phyloP scores from a whole-genome alignment of 1,140 invertebrate genomes.

The Sipha flava region DNA sequence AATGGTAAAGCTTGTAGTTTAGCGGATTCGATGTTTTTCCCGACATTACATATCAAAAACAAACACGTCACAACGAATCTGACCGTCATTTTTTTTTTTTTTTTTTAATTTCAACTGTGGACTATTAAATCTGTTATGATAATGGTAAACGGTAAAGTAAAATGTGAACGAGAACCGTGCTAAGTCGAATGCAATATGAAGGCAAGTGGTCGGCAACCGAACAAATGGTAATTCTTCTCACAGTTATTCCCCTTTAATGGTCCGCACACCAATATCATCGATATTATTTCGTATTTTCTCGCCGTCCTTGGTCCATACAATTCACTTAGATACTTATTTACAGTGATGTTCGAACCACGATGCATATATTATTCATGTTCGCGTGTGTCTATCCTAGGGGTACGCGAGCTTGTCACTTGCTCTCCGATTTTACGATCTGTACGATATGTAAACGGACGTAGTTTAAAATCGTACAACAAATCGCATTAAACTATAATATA shows the following conservation, averaged over 20 bases:
- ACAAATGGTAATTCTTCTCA: neutral
- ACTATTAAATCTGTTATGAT: too few species aligned
- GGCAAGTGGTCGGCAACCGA: neutral
- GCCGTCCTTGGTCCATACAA: slow-evolving; percentile 5
- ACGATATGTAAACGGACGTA: too few species aligned
- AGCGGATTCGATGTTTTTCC: neutral
- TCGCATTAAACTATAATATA: too few species aligned
- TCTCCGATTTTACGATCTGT: too few species aligned
- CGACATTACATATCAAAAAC: neutral
- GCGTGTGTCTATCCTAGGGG: neutral
- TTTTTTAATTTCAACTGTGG: too few species aligned
- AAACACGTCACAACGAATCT: neutral
- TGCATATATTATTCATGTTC: too few species aligned
- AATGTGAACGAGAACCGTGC: too few species aligned
- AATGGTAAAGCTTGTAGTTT: slow-evolving; percentile 10
- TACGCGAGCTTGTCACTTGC: too few species aligned
- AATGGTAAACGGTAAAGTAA: too few species aligned
- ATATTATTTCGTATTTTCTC: neutral
- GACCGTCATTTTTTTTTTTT: neutral
- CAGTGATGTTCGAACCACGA: neutral
- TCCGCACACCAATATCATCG: neutral
- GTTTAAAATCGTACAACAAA: too few species aligned
- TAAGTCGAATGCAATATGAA: too few species aligned
- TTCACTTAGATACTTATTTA: neutral
- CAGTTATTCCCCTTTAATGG: neutral